Conservation (phyloP, 37 sponge, comb jelly and placozoan genomes). For the Axinella damicornis region DNA sequence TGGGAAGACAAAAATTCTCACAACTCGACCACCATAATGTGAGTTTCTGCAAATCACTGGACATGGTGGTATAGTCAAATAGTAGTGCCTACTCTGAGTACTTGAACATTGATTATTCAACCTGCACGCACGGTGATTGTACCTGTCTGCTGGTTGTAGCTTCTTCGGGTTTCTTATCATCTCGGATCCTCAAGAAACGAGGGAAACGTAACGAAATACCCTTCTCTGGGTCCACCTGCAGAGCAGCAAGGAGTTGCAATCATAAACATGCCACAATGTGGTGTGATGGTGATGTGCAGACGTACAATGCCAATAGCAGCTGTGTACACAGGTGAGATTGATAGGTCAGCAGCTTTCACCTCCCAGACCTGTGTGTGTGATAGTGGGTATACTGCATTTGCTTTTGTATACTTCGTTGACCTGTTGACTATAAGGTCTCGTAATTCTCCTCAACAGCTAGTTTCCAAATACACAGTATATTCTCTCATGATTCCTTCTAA, state of each 20-base stretch:
- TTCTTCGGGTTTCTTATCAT: constrained; percentile 96
- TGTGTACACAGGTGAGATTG: constrained; percentile 95
- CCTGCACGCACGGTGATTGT: neutral
- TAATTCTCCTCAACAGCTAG: no score
- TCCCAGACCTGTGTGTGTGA: constrained; percentile 89
- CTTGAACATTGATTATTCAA: neutral
- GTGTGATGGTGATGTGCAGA: no score
- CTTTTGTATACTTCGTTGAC: no score
- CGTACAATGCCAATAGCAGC: constrained; percentile 93
- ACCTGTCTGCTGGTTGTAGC: constrained; percentile 92
- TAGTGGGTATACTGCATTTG: no score
- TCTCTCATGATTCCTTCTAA: no score
- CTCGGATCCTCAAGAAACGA: constrained; percentile 92
- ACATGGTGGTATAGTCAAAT: neutral
- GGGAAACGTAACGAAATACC: constrained; percentile 98
- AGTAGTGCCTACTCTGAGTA: neutral
- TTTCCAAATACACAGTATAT: no score
- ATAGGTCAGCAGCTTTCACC: constrained; percentile 97
- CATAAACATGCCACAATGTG: no score
- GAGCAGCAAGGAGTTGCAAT: no score
- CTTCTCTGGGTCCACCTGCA: constrained; percentile 94
- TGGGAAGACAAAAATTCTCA: no score
- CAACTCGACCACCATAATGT: no score
- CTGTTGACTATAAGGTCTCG: no score
- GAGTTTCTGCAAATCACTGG: no score